Evolutionary conservation across 2,888 invertebrate genomes (phyloP), one percentile per base, ranked within the genome.

Genomic region (Apodemia hepburni): DNA sequence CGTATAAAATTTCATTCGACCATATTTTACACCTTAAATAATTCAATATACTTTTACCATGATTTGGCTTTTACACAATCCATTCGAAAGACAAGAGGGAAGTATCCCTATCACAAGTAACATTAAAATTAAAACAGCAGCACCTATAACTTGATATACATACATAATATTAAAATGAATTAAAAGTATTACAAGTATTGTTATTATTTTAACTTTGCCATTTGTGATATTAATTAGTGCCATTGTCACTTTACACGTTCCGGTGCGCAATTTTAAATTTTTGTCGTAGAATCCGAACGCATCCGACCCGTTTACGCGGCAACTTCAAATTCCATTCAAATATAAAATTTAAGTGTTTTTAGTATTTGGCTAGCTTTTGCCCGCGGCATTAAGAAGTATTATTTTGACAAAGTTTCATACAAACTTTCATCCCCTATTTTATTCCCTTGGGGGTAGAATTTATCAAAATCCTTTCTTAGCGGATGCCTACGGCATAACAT

Each of bases 81-180:
- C 80, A 81, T 81, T 79, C 76, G 77, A 82, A 78, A 81, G 81
- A 80, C 81, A 80, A 84, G 84, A 87, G 85, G 87, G 85, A 81
- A 82, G 77, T 77, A 47, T 51, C 51, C 75, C 78, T 86, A 87
- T 88, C 85, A 88, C 85, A 85, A 82, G 80, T 84, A 81, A 82
- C 75, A 82, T 84, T 85, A 85, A 81, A 85, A 87, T 82, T 82
- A 87, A 85, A 86, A 82, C 82, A 85, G 84, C 86, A 90, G 90
- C 89, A 90, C 90, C 90, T 86, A 85, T 81, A 74, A 79, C 81
- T 82, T 82, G 85, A 86, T 82, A 85, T 82, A 85, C 78, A 82
- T 78, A 82, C 80, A 79, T 78, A 81, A 79, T 80, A 74, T 75
- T 75, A 78, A 76, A 82, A 76, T 77, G 78, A 83, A 82, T 82